Conservation (phyloP, 1,140 invertebrate genomes). For the Lethocerus indicus region DNA sequence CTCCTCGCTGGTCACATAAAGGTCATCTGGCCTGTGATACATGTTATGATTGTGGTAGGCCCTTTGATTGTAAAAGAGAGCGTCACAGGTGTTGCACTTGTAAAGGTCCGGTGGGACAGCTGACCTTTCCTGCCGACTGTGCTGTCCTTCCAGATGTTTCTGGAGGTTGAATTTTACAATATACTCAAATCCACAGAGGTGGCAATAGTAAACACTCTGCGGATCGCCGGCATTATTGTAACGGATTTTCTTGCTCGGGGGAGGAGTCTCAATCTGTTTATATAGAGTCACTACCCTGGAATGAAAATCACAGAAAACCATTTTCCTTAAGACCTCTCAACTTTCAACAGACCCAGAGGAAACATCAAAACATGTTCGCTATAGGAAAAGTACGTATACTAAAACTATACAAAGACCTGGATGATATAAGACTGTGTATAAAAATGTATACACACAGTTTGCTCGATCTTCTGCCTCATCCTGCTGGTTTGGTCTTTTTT, state of each 20-base stretch:
- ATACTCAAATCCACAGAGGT: conserved; percentile 47
- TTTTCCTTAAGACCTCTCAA: too few species aligned
- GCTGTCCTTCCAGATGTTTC: conserved; percentile 40
- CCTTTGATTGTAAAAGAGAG: conserved; percentile 43
- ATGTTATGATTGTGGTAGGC: conserved; percentile 43
- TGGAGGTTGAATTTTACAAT: conserved; percentile 48
- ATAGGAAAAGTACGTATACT: too few species aligned
- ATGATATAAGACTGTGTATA: too few species aligned
- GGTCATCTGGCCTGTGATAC: conserved; percentile 40
- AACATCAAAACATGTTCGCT: too few species aligned
- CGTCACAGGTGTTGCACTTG: conserved; percentile 44
- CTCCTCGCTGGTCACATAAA: conserved; percentile 43
- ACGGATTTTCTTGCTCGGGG: conserved; percentile 37
- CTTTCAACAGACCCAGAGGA: too few species aligned
- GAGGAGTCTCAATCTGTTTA: conserved; percentile 32
- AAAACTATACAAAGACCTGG: too few species aligned
- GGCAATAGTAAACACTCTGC: conserved; percentile 43
- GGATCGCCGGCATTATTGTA: conserved; percentile 35
- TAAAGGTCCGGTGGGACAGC: conserved; percentile 32
- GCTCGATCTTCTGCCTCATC: too few species aligned
- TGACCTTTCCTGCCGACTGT: conserved; percentile 34
- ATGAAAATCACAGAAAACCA: conserved; percentile 4
- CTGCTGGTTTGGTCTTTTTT: too few species aligned
- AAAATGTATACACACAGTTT: too few species aligned
- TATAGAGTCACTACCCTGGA: conserved; percentile 30